Percentiles rank a stretch among this genome's conserved stretches.
Conservation (phyloP, 2,888 invertebrate genomes). For the Sinotaia quadrata region DNA sequence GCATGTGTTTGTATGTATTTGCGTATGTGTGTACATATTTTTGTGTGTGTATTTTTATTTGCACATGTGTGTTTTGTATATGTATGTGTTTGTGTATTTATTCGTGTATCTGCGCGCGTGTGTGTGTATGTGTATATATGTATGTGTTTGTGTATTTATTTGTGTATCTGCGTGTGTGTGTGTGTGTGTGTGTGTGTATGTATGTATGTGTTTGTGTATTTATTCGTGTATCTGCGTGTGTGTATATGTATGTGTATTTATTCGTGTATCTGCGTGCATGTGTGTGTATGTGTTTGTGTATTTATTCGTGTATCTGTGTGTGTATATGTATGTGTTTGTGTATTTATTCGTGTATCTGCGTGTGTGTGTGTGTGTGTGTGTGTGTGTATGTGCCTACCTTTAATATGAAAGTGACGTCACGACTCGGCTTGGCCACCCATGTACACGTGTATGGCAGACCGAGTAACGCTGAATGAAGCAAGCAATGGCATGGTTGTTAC, state of each 20-base stretch:
- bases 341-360: neutral
- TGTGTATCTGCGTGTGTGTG: neutral
- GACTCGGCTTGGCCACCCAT: neutral
- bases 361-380: neutral
- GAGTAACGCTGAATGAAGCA: too few species aligned
- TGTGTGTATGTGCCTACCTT: neutral
- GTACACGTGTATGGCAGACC: too few species aligned
- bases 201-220: neutral
- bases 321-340: neutral
- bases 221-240: too few species aligned
- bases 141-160: neutral
- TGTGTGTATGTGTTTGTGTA: neutral
- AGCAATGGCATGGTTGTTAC: too few species aligned
- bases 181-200: neutral
- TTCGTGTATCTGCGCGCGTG: neutral
- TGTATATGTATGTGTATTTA: too few species aligned
- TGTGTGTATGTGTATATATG: neutral
- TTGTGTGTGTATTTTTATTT: too few species aligned
- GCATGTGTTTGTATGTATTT: too few species aligned
- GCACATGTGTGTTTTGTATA: too few species aligned
- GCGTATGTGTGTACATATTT: too few species aligned
- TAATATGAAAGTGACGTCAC: neutral
- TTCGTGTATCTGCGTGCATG: neutral
- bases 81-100: neutral
- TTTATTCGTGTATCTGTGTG: neutral